These are phyloP conservation scores for Pachyuromys duprasi DNA, from an alignment of 2,797 vertebrate species.

Conservation along the genomic window DNA sequence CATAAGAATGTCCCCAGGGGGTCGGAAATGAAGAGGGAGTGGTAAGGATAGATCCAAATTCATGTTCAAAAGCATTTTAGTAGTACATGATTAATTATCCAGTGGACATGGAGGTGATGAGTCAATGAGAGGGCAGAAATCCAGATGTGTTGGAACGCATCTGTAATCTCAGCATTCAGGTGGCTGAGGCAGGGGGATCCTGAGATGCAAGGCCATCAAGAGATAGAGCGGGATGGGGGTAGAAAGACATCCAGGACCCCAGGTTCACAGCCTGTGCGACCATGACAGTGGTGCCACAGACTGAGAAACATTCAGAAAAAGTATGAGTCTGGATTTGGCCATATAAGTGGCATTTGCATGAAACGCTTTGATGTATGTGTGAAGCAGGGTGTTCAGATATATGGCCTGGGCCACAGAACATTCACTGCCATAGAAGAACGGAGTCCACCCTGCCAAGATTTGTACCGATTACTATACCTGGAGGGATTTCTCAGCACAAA, in stretches of 20 bases:
- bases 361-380: neutral
- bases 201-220: neutral
- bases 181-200: neutral
- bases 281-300: neutral
- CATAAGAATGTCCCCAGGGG: too few species aligned
- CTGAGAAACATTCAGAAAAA: neutral
- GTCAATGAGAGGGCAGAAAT: neutral
- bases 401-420: neutral
- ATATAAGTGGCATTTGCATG: neutral
- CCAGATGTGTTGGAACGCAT: neutral
- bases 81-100: neutral
- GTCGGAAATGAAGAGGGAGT: accelerated
- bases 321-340: neutral
- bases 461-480: neutral
- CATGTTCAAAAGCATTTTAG: neutral
- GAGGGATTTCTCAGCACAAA: slow-evolving; percentile 23
- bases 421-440: neutral
- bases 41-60: neutral
- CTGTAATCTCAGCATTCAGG: neutral
- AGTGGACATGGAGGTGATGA: neutral
- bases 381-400: neutral
- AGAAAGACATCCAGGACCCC: neutral
- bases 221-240: neutral
- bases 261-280: neutral
- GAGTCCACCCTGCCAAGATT: neutral